phyloP scores from a whole-genome alignment of 64 coral and sea anemone genomes.

The Dendrophyllia cribrosa region DNA sequence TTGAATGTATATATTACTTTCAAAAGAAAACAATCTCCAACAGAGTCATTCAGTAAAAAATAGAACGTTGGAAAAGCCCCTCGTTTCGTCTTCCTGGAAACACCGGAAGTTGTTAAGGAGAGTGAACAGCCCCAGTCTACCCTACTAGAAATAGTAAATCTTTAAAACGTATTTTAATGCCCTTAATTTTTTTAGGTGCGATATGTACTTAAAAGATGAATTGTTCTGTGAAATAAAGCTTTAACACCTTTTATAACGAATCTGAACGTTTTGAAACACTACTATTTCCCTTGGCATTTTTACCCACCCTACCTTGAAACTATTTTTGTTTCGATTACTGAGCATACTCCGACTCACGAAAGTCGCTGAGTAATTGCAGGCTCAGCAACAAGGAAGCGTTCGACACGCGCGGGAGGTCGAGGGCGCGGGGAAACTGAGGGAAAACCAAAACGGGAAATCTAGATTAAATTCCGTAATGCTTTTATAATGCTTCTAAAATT shows the following conservation, averaged over 20 bases:
- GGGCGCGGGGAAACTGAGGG: neutral
- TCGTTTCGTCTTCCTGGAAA: slow-evolving; percentile 30
- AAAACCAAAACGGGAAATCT: neutral
- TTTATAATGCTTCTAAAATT: slow-evolving; percentile 46
- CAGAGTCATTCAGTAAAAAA: neutral
- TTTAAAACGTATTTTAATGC: too few relatives aligned
- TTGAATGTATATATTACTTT: neutral
- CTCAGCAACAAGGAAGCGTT: neutral
- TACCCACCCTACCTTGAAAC: neutral
- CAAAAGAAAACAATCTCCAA: neutral
- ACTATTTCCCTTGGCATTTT: neutral
- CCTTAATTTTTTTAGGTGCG: too few relatives aligned
- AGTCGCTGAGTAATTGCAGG: neutral
- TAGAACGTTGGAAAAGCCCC: neutral
- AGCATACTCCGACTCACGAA: neutral
- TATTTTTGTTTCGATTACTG: neutral
- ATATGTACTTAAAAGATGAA: too few relatives aligned
- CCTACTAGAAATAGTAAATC: neutral
- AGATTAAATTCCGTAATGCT: neutral
- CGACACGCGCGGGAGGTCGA: too few relatives aligned
- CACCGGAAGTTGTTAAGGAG: slow-evolving; percentile 51
- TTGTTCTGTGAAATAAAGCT: too few relatives aligned
- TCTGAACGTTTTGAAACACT: neutral
- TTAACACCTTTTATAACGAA: too few relatives aligned
- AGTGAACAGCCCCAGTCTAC: too few relatives aligned